Conservation (phyloP, 2,888 invertebrate genomes). For the Tenthredo distinguenda region DNA sequence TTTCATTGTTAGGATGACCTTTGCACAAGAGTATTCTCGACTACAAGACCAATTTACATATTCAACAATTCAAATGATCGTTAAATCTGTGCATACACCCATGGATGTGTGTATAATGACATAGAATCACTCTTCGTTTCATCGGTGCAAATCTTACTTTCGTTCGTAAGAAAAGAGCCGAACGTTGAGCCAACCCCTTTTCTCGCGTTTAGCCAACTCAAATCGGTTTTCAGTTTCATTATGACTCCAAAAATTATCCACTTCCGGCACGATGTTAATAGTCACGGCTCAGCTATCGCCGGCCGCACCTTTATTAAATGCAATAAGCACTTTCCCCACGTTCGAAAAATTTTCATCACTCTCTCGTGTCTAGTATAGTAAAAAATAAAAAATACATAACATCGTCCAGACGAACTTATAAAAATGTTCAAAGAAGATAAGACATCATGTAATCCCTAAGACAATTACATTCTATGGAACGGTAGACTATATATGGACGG, state of each 20-base stretch:
- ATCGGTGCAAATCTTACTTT: conserved; percentile 9
- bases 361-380: not conserved
- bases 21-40: conserved; percentile 37
- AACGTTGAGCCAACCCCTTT: conserved; percentile 16
- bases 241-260: conserved; percentile 43
- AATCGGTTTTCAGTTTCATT: conserved; percentile 46
- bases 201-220: conserved; percentile 27
- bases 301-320: conserved; percentile 48
- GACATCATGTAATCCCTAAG: not conserved
- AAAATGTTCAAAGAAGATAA: not conserved
- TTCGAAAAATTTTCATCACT: conserved; percentile 29
- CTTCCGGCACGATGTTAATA: conserved; percentile 48
- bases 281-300: conserved; percentile 40
- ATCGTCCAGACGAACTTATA: not conserved
- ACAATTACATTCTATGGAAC: not conserved
- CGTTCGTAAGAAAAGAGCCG: not conserved
- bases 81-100: conserved; percentile 1
- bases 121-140: conserved; percentile 20
- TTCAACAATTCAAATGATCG: conserved; percentile 24
- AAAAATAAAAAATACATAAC: not conserved
- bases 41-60: conserved; percentile 40
- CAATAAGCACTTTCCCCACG: conserved; percentile 38
- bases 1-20: conserved; percentile 51
- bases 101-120: not conserved
- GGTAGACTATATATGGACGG: not conserved